Percentiles rank a stretch among this genome's conserved stretches.
These are phyloP conservation scores for Meloidogyne chitwoodi DNA, from an alignment of 1,140 invertebrate species.

Conservation along the genomic window DNA sequence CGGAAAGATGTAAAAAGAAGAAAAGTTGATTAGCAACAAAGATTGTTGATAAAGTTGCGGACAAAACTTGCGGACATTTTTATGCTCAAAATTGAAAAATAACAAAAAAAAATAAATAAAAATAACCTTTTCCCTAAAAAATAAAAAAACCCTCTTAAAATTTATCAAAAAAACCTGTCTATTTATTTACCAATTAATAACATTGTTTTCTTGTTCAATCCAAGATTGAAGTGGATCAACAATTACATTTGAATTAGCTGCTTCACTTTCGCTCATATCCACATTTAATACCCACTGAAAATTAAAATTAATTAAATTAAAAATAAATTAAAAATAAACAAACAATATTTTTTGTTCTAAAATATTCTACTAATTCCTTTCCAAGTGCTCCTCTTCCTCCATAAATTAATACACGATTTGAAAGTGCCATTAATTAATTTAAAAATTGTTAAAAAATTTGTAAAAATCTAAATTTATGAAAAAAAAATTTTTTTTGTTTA, in stretches of 20 bases:
- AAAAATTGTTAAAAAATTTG: neutral
- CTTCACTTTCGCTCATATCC: slow-evolving; percentile 80
- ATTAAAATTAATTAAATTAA: slow-evolving; percentile 28
- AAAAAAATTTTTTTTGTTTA: neutral
- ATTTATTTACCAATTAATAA: slow-evolving; percentile 63
- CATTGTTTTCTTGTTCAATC: slow-evolving; percentile 69
- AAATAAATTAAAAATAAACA: slow-evolving; percentile 2
- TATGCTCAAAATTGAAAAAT: no score
- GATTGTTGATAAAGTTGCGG: no score
- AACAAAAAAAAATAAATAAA: no score
- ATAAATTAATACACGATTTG: slow-evolving; percentile 52
- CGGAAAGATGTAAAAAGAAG: no score
- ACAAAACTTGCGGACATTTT: no score
- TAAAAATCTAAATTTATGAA: neutral
- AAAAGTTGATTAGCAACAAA: no score
- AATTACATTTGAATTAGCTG: slow-evolving; percentile 82
- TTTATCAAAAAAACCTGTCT: neutral
- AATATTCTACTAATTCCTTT: slow-evolving; percentile 75
- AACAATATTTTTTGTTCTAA: slow-evolving; percentile 79
- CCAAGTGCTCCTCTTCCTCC: slow-evolving; percentile 91
- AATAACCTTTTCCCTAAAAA: no score
- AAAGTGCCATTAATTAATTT: neutral
- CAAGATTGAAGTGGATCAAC: slow-evolving; percentile 64
- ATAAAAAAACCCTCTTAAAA: neutral
- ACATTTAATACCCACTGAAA: slow-evolving; percentile 87